A percentile compares a stretch with the other conserved stretches of the same genome.
Evolutionary conservation across 2,113 vertebrate species (phyloP).

Genomic region (Aldabrachelys gigantea): DNA sequence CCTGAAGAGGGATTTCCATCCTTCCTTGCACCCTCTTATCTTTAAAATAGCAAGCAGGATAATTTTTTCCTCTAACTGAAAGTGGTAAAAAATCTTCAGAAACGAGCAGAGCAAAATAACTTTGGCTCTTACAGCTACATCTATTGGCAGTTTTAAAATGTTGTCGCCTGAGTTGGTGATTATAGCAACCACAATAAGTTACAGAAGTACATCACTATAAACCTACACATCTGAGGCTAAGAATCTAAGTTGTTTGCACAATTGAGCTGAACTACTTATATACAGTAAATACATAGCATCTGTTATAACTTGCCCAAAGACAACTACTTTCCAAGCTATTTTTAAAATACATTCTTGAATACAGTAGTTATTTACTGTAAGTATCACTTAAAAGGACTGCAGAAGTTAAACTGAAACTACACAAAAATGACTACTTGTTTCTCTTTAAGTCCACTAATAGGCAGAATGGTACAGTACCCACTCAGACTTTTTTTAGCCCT

Average conservation of each 20-base stretch:
- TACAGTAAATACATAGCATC: constrained; percentile 50
- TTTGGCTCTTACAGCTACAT: constrained; percentile 52
- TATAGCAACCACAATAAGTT: constrained; percentile 28
- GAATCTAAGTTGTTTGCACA: not conserved
- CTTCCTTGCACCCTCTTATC: not conserved
- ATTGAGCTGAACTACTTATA: constrained; percentile 6
- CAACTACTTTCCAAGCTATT: constrained; percentile 14
- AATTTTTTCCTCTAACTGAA: not conserved
- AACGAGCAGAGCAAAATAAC: constrained; percentile 14
- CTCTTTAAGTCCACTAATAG: not conserved
- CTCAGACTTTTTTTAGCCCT: constrained; percentile 62
- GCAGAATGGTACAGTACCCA: constrained; percentile 35
- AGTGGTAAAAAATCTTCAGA: constrained; percentile 6
- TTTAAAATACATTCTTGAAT: constrained; percentile 70
- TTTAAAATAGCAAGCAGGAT: constrained; percentile 16
- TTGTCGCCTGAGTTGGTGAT: not conserved
- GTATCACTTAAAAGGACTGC: constrained; percentile 30
- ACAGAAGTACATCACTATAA: constrained; percentile 33
- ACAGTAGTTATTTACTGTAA: constrained; percentile 70
- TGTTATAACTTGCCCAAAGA: constrained; percentile 25
- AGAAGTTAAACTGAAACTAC: constrained; percentile 38
- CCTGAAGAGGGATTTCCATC: accelerated
- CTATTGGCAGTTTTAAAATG: not conserved
- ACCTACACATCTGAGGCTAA: constrained; percentile 25
- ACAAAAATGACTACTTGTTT: constrained; percentile 29